Evolutionary conservation across 2,888 invertebrate species (phyloP).

Genomic region (Dasypolia templi): DNA sequence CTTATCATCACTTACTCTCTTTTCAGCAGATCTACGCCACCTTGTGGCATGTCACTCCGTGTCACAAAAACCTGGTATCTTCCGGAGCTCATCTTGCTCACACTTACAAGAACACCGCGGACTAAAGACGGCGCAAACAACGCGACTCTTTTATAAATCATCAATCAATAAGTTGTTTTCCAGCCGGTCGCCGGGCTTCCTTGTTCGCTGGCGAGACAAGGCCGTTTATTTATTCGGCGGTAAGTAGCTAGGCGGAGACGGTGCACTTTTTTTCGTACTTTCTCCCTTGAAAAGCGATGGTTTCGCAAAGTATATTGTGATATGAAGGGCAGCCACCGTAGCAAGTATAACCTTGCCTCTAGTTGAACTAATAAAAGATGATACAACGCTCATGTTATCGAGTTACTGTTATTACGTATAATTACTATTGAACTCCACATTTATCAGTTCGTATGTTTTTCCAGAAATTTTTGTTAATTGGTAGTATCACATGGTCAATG

Average conservation of each 20-base stretch:
- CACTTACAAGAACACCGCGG: constrained; percentile 62
- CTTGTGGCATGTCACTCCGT: constrained; percentile 91
- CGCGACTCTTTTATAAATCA: constrained; percentile 78
- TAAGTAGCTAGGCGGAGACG: constrained; percentile 82
- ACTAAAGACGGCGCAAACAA: constrained; percentile 68
- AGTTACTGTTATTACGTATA: constrained; percentile 59
- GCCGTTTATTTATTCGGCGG: constrained; percentile 78
- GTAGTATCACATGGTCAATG: too few relatives aligned
- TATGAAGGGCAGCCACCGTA: constrained; percentile 83
- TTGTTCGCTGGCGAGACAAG: constrained; percentile 65
- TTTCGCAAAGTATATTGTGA: constrained; percentile 84
- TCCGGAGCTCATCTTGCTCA: constrained; percentile 80
- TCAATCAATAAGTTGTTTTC: constrained; percentile 69
- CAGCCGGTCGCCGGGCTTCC: constrained; percentile 68
- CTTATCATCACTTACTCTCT: constrained; percentile 89
- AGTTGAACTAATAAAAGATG: constrained; percentile 84
- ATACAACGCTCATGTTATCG: constrained; percentile 78
- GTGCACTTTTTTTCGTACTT: constrained; percentile 68
- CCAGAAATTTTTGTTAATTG: too few relatives aligned
- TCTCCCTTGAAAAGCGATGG: constrained; percentile 86
- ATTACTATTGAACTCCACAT: constrained; percentile 14
- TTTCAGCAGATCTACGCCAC: constrained; percentile 90
- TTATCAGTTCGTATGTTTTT: not conserved
- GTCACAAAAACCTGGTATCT: constrained; percentile 92
- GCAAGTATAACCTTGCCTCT: constrained; percentile 85